Base-by-base conservation (phyloP, 2,888 invertebrate species). In the Phania funesta region DNA sequence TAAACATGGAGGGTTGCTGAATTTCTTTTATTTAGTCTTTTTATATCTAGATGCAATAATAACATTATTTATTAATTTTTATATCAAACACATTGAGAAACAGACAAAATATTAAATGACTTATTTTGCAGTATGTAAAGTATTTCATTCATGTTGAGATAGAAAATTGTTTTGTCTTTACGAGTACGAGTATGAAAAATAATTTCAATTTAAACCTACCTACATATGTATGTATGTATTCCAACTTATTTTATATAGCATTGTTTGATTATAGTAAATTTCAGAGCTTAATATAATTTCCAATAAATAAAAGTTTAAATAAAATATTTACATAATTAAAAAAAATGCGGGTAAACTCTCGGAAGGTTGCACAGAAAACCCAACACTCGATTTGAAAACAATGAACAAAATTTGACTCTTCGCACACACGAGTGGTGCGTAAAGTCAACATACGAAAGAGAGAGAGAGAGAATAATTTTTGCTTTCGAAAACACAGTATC, bases 1-100 rank as follows among this genome's bases (percentile, higher is more conserved):
- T 76, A 54, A 41, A 54, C 68, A 76, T 76, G 76, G 76, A 76
- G 76, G 76, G 76, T 76, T 52, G 18, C 35, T 46, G 44, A 56
- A 24, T 26, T 4, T 5, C 6, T 16, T n/a, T 32, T 48, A 35
- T 67, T 60, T 29, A 32, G 2, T 58, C 52, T 13, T 26, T 35
- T 52, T 52, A 52, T 35, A 46, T 24, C 18, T 68, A 60, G 44
- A 35, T 68, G 44, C 18, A 52, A 16, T 29, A 41, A 65, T 65
- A 75, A 67, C 41, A 76, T 56, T 54, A 38, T 26, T 50, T 26
- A 58, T 29, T 22, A n/a, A 29, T 46, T 60, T 67, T 32, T 52
- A 60, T 52, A 75, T 67, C 44, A 18, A 68, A 76, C 44, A 76
- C 60, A 76, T 68, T 64, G 41, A 46, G 52, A 74, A 22, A 52